Evolutionary conservation across 2,113 vertebrate species (phyloP).

Genomic region (Pangasianodon gigas): DNA sequence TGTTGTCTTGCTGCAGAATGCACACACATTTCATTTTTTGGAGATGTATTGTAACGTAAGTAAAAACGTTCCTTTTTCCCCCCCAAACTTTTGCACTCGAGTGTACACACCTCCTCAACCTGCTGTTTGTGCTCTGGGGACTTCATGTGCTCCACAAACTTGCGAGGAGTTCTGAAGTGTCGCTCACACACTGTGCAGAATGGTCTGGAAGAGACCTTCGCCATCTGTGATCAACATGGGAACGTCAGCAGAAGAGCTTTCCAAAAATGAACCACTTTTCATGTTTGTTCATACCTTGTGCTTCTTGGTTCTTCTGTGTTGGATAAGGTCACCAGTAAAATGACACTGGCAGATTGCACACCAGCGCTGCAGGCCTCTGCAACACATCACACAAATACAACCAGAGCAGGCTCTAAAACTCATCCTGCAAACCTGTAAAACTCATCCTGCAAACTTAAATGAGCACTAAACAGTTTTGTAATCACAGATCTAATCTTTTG

Average conservation of each 20-base stretch:
- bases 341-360: slow-evolving; percentile 88
- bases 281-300: slow-evolving; percentile 83
- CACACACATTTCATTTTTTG: neutral
- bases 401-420: neutral
- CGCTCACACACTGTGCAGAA: slow-evolving; percentile 89
- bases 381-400: slow-evolving; percentile 21
- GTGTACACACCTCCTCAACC: slow-evolving; percentile 69
- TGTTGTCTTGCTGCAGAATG: neutral
- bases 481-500: neutral
- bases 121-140: slow-evolving; percentile 89
- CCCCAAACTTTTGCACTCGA: neutral
- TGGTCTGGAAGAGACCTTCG: slow-evolving; percentile 86
- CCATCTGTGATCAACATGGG: slow-evolving; percentile 70
- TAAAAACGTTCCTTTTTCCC: neutral
- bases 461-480: neutral
- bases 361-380: slow-evolving; percentile 77
- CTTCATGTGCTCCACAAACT: slow-evolving; percentile 98
- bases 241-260: neutral
- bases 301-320: slow-evolving; percentile 83
- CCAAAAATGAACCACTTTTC: neutral
- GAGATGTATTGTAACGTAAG: neutral
- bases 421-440: neutral
- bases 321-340: slow-evolving; percentile 85
- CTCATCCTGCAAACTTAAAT: neutral
- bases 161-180: slow-evolving; percentile 91